Evolutionary conservation across 2,113 vertebrate genomes (phyloP), one percentile per base, ranked within the genome.

Genomic region (Grammomys surdaster): DNA sequence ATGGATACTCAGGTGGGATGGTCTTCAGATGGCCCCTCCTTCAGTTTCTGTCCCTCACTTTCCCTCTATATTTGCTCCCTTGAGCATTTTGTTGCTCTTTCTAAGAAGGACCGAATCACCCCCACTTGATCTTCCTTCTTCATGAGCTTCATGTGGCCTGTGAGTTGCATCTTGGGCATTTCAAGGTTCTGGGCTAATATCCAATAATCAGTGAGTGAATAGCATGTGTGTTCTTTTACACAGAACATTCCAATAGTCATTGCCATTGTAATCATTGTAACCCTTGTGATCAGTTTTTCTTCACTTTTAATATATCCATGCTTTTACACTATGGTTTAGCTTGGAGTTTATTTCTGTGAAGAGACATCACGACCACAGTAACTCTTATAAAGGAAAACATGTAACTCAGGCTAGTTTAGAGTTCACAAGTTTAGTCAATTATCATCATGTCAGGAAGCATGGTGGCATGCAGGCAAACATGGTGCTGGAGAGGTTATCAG

Each of bases 231-330:
- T 40, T 40, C 40, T 2, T 40, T 40, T 19, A 90, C 73, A 46
- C n/a, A 58, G 5, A 58, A 40, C 24, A n/a, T 43, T 10, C 36
- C 6, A 43, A 73, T 54, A 7, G 43, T 63, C 48, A 73, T 36
- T 26, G 51, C 19, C 33, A 67, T 63, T 33, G 46, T 7, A 36
- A 51, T 24, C 69, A 73, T 5, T 82, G n/a, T 73, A 40, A 11
- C 3, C 24, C 40, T 11, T 11, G 51, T 65, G 51, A 72, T 80
- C 24, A 89, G 24, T 0, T 63, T 1, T 88, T 85, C 26, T 69
- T 96, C 87, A 54, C 20, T 96, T 78, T 89, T 67, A 48, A 91
- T 54, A 51, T 43, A 72, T 60, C 67, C 58, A 85, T 67, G 12
- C 31, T 54, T 36, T 54, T 89, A 67, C 73, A 89, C 36, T 31